Evolutionary conservation across 2,797 vertebrate species (phyloP).

Genomic region (Takifugu ocellatus): DNA sequence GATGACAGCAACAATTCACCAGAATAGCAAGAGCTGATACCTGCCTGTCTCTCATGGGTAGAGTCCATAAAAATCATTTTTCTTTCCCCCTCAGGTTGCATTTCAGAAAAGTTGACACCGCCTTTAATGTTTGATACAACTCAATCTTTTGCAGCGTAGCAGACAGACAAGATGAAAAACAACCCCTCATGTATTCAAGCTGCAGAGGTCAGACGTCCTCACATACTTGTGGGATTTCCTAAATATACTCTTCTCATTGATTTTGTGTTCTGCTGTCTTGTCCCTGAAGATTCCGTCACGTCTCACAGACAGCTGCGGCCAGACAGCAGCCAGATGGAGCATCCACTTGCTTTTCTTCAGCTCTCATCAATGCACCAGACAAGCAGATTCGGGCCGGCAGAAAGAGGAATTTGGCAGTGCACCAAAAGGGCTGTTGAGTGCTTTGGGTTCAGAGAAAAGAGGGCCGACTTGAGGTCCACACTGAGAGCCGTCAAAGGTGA

Average conservation of each 20-base stretch:
- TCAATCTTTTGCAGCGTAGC: no score
- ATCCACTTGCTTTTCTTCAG: conserved; percentile 67
- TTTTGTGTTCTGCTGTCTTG: conserved; percentile 60
- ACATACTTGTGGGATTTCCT: conserved; percentile 63
- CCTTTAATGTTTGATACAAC: no score
- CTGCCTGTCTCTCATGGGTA: conserved; percentile 14
- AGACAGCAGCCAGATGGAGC: conserved; percentile 68
- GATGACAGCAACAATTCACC: conserved; percentile 56
- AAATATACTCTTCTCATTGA: conserved; percentile 58
- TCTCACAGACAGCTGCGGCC: conserved; percentile 61
- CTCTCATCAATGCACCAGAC: conserved; percentile 47
- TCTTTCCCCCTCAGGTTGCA: not conserved
- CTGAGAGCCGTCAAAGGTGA: conserved; percentile 61
- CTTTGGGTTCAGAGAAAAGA: conserved; percentile 29
- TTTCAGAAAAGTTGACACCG: no score
- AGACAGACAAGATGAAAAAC: no score
- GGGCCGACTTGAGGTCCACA: conserved; percentile 30
- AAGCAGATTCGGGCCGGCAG: conserved; percentile 37
- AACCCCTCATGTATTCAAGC: not conserved
- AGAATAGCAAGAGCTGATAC: conserved; percentile 37
- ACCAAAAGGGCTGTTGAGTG: conserved; percentile 29
- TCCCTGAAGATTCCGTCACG: conserved; percentile 61
- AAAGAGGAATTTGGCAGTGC: conserved; percentile 39
- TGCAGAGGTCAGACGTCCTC: conserved; percentile 6
- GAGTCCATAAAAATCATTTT: not conserved